Conservation (phyloP, 2,113 vertebrate genomes). For the Lamprotornis superbus region DNA sequence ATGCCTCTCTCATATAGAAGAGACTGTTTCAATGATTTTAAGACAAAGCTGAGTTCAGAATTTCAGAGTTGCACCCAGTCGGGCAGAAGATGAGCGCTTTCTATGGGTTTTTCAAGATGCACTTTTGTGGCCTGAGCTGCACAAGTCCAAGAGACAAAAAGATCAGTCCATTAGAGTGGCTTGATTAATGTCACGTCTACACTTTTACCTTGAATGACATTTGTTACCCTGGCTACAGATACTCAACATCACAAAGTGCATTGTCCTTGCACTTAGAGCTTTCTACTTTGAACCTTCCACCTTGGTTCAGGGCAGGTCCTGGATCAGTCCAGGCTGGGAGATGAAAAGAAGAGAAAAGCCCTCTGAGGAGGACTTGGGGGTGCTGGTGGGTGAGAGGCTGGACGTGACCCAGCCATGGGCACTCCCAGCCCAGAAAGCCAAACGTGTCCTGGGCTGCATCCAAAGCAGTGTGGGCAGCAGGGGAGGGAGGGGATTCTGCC, state of each 20-base stretch:
- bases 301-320: background rate
- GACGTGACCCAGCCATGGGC: no score
- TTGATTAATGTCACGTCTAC: background rate
- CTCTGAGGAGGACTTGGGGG: no score
- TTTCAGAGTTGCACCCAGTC: background rate
- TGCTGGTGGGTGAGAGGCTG: no score
- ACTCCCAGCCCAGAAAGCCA: background rate
- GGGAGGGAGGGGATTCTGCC: background rate
- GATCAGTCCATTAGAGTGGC: accelerated
- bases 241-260: accelerated
- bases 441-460: background rate
- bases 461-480: background rate
- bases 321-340: no score
- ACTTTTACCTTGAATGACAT: background rate
- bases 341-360: no score
- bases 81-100: background rate
- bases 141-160: background rate
- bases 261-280: background rate
- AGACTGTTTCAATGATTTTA: background rate
- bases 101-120: background rate
- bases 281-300: background rate
- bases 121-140: background rate
- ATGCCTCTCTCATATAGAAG: background rate
- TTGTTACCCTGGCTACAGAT: background rate
- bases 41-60: background rate